phyloP scores from a whole-genome alignment of 2,113 vertebrate genomes.

The Nannospalax galili region DNA sequence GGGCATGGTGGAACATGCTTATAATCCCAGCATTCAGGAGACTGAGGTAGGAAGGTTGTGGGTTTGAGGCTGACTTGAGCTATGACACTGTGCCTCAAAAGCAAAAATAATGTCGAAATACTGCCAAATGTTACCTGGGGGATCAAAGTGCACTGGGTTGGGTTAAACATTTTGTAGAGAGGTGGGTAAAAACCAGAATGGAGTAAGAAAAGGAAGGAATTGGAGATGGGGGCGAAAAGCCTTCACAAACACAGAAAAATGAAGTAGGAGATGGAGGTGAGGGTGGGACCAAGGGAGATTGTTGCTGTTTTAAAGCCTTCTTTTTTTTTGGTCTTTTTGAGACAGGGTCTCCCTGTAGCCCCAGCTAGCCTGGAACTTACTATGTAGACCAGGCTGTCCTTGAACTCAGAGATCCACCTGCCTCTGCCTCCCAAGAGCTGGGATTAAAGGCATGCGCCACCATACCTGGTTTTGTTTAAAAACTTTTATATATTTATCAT shows the following conservation, averaged over 20 bases:
- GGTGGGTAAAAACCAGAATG: neutral
- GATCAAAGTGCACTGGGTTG: neutral
- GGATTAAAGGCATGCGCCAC: too few species aligned
- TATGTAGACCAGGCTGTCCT: too few species aligned
- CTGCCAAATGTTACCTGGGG: neutral
- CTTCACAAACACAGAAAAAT: too few species aligned
- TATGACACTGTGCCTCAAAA: neutral
- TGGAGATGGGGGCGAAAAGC: neutral
- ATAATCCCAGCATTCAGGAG: neutral
- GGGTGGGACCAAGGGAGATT: accelerated
- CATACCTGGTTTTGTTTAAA: too few species aligned
- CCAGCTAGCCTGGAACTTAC: too few species aligned
- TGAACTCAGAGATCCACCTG: too few species aligned
- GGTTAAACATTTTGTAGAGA: neutral
- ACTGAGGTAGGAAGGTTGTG: neutral
- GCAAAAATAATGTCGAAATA: neutral
- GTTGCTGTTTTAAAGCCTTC: neutral
- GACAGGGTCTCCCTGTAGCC: too few species aligned
- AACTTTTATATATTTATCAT: neutral
- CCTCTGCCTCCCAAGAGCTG: too few species aligned
- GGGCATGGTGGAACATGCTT: too few species aligned
- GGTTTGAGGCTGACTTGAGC: neutral
- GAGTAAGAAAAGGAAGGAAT: neutral
- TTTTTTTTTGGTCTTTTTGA: too few species aligned
- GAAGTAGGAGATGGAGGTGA: neutral